Evolutionary conservation across 2,113 vertebrate genomes (phyloP).

Genomic region (Daphoenositta chrysoptera): DNA sequence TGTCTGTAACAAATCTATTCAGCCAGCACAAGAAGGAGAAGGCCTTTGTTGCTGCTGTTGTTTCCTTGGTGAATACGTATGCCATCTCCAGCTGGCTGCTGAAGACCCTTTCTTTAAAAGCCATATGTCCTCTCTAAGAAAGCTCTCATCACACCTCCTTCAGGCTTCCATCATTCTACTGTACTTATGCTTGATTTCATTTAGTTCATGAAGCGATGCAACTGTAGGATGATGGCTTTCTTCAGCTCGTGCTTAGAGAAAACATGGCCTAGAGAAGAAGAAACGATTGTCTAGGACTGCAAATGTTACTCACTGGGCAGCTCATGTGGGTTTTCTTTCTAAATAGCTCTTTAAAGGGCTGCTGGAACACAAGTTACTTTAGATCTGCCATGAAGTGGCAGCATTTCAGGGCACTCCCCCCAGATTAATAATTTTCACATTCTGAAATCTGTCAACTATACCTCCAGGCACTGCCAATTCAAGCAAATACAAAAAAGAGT

Average conservation of each 20-base stretch:
- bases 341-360: not conserved
- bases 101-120: constrained; percentile 15
- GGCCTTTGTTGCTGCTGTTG: not conserved
- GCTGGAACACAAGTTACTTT: not conserved
- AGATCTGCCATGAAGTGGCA: not conserved
- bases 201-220: not conserved
- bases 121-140: constrained; percentile 22
- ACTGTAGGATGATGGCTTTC: not conserved
- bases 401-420: not conserved
- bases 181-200: not conserved
- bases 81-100: constrained; percentile 4
- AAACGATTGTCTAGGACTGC: not conserved
- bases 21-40: not conserved
- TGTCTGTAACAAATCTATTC: not conserved
- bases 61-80: not conserved
- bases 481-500: constrained; percentile 30
- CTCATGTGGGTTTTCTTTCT: not conserved
- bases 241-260: not conserved
- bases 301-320: not conserved
- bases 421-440: constrained; percentile 27
- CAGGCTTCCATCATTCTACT: constrained; percentile 20
- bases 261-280: not conserved
- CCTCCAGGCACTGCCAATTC: constrained; percentile 6
- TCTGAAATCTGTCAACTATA: constrained; percentile 33
- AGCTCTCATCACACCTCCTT: constrained; percentile 25